Conservation (phyloP, 2,888 invertebrate genomes). For the Steinernema scapterisci region DNA sequence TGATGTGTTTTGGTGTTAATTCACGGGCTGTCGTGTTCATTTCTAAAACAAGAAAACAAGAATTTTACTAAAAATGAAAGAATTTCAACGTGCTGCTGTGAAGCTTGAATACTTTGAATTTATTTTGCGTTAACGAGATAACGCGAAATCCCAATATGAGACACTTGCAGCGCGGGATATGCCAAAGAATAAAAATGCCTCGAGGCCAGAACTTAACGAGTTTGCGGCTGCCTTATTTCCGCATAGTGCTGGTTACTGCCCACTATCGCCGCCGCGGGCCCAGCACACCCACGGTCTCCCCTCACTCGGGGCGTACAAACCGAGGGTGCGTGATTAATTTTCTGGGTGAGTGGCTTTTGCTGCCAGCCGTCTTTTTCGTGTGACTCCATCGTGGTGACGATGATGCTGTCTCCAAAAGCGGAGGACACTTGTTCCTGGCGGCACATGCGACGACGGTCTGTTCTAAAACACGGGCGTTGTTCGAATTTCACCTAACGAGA, state of each 20-base stretch:
- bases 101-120: too few species aligned
- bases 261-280: slow-evolving; percentile 7
- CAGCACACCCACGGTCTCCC: slow-evolving; percentile 7
- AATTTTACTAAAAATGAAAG: too few species aligned
- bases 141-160: too few species aligned
- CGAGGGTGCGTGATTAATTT: not conserved
- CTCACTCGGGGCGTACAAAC: not conserved
- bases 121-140: too few species aligned
- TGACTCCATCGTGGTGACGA: not conserved
- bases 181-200: not conserved
- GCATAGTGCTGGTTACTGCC: slow-evolving; percentile 1
- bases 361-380: not conserved
- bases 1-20: too few species aligned
- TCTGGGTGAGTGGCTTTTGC: not conserved
- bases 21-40: too few species aligned
- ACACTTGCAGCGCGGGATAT: not conserved
- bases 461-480: too few species aligned
- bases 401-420: not conserved
- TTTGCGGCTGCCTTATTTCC: slow-evolving; percentile 12
- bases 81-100: too few species aligned
- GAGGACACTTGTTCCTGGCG: not conserved
- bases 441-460: not conserved
- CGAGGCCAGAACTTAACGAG: slow-evolving; percentile 23
- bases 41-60: too few species aligned
- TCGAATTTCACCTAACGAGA: too few species aligned